A percentile compares a stretch with the other conserved stretches of the same genome.
Evolutionary conservation across 1,140 invertebrate species (phyloP).

Genomic region (Drosophila mojavensis): DNA sequence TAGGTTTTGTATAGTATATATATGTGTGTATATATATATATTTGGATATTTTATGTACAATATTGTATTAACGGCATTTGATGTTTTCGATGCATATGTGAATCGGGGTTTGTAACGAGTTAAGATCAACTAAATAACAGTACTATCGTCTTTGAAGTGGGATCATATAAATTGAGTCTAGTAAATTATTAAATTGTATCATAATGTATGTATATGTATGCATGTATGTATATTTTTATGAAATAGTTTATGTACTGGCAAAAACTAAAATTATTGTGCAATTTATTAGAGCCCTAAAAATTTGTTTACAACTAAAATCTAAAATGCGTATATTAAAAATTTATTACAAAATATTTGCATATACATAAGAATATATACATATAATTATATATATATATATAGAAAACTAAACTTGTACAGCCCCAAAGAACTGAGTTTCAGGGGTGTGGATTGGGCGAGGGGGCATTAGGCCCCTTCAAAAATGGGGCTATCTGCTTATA

Average conservation of each 20-base stretch:
- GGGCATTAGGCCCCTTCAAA: slow-evolving; percentile 26
- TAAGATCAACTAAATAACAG: slow-evolving; percentile 75
- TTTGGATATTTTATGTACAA: slow-evolving; percentile 36
- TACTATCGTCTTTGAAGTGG: slow-evolving; percentile 52
- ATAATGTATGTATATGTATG: slow-evolving; percentile 13
- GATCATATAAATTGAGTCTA: slow-evolving; percentile 52
- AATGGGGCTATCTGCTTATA: slow-evolving; percentile 43
- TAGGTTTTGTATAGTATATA: slow-evolving; percentile 29
- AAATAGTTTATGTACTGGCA: slow-evolving; percentile 35
- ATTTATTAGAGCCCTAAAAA: slow-evolving; percentile 72
- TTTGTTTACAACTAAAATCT: slow-evolving; percentile 77
- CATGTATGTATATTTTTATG: slow-evolving; percentile 18
- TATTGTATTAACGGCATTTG: slow-evolving; percentile 41
- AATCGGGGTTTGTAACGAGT: slow-evolving; percentile 26
- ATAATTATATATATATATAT: neutral
- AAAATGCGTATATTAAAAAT: slow-evolving; percentile 63
- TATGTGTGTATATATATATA: slow-evolving; percentile 25
- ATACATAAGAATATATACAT: slow-evolving; percentile 1
- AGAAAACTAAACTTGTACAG: slow-evolving; percentile 43
- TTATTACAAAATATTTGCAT: slow-evolving; percentile 68
- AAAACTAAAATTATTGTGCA: slow-evolving; percentile 59
- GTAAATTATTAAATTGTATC: slow-evolving; percentile 34
- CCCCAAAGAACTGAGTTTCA: slow-evolving; percentile 37
- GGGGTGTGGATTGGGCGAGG: neutral
- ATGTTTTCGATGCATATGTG: slow-evolving; percentile 57